phyloP scores from a whole-genome alignment of 2,888 invertebrate genomes.

The Chydorus sphaericus region DNA sequence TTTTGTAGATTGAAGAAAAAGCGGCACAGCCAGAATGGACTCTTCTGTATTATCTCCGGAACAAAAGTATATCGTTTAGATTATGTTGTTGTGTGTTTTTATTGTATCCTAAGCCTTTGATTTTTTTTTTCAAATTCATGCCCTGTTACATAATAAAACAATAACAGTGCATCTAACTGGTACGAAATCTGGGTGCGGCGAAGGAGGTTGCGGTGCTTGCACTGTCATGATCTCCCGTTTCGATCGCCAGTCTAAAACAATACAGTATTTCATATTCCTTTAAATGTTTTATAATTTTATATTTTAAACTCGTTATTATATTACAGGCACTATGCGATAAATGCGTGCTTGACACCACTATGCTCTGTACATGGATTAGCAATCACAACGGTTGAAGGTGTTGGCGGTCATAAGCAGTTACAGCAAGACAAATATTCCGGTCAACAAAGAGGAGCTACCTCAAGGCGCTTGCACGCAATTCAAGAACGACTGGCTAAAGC shows the following conservation, averaged over 20 bases:
- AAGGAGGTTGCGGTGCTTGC: conserved; percentile 90
- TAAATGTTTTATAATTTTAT: not conserved
- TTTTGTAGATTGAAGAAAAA: conserved; percentile 48
- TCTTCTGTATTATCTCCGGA: conserved; percentile 62
- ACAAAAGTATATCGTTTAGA: conserved; percentile 39
- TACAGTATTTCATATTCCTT: conserved; percentile 30
- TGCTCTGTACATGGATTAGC: conserved; percentile 75
- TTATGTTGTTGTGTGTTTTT: conserved; percentile 27
- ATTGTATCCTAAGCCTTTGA: no score
- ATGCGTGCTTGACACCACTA: conserved; percentile 77
- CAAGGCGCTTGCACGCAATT: conserved; percentile 16
- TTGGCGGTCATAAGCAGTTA: conserved; percentile 41
- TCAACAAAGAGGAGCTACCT: no score
- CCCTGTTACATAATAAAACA: not conserved
- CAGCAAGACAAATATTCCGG: conserved; percentile 42
- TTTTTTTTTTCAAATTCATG: not conserved
- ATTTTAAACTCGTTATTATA: not conserved
- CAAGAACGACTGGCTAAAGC: conserved; percentile 65
- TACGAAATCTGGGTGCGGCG: conserved; percentile 86
- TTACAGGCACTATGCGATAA: conserved; percentile 60
- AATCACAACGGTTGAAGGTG: conserved; percentile 85
- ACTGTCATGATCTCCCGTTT: conserved; percentile 80
- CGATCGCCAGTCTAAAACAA: conserved; percentile 38
- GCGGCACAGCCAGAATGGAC: conserved; percentile 71
- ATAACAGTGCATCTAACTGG: conserved; percentile 54